Base-by-base conservation (phyloP, 2,888 invertebrate genomes). In the Gymnocheta viridis region DNA sequence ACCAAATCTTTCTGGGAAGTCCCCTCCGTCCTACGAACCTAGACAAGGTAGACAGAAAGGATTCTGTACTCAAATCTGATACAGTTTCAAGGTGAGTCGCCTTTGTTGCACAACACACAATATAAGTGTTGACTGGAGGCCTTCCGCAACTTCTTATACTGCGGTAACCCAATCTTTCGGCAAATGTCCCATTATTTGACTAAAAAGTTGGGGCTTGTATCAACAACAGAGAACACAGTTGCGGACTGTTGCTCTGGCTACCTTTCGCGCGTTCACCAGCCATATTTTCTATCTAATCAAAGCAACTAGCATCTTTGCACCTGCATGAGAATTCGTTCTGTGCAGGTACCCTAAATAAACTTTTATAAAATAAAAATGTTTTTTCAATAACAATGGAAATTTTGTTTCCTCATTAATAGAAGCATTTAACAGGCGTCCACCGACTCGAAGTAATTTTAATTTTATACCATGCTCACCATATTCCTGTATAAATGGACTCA, bases 81-180 rank as follows among this genome's bases (percentile, higher is more conserved):
- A 73, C 70, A 5, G 58, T 24, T 73, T 80, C 80, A 3, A 73
- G 27, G 49, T 72, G 56, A 2, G 66, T 35, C 0, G 66, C 49
- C 44, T 64, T 79, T 0, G 79, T 64, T 12, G 72, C 41, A 44
- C 72, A 79, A 22, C 79, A 69, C 29, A 67, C 49, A n/a, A 74
- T 54, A 10, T 62, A 62, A 6, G 24, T 62, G 22, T 62, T 62
- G 5, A n/a, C 19, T 22, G 24, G 38, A 38, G 24, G 22, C 24
- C 24, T 19, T 5, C 60, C 60, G 12, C 38, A 22, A 38, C 38
- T 38, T 38, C 24, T 60, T 14, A 24, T 38, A 4, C 22, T 38
- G n/a, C n/a, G n/a, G n/a, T n/a, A n/a, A n/a, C n/a, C n/a, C 60
- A 24, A 41, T 62, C 60, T 4, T 41, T 62, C 3, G 24, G 60